These are phyloP conservation scores for Stomorhina lunata DNA, from an alignment of 2,888 invertebrate species.

Conservation along the genomic window DNA sequence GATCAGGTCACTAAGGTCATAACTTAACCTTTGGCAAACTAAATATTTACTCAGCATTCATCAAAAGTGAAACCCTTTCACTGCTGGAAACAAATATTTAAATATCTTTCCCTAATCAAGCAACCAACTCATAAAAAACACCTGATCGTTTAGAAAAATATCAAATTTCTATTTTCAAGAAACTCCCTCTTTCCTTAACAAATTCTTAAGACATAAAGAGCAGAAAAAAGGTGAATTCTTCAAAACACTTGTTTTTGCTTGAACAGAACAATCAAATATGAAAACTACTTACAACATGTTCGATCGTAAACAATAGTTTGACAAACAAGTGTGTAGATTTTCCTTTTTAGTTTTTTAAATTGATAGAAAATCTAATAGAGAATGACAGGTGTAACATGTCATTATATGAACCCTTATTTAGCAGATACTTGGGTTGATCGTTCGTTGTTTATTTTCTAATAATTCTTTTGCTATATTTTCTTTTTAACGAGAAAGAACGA, in stretches of 20 bases:
- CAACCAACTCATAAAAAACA: slow-evolving; percentile 46
- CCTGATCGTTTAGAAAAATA: slow-evolving; percentile 59
- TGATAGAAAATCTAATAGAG: slow-evolving; percentile 52
- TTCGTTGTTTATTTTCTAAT: not conserved
- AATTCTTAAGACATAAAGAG: not conserved
- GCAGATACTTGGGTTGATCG: slow-evolving; percentile 26
- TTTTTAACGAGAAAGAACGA: not conserved
- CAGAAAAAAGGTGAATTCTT: slow-evolving; percentile 18
- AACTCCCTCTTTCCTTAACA: slow-evolving; percentile 19
- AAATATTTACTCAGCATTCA: not conserved
- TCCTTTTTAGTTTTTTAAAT: slow-evolving; percentile 11
- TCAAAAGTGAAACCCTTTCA: slow-evolving; percentile 26
- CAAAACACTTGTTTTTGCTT: slow-evolving; percentile 36
- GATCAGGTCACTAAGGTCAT: slow-evolving; percentile 12
- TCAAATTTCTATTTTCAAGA: slow-evolving; percentile 42
- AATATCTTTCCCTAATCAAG: not conserved
- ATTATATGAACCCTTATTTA: slow-evolving; percentile 66
- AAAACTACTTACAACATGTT: not conserved
- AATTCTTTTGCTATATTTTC: not conserved
- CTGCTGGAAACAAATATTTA: slow-evolving; percentile 20
- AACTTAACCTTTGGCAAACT: not conserved
- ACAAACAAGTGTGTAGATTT: slow-evolving; percentile 51
- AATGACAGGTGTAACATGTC: slow-evolving; percentile 70
- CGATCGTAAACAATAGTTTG: slow-evolving; percentile 41
- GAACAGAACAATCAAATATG: not conserved